Conservation (phyloP, 2,113 vertebrate species). For the Xiphorhynchus elegans region DNA sequence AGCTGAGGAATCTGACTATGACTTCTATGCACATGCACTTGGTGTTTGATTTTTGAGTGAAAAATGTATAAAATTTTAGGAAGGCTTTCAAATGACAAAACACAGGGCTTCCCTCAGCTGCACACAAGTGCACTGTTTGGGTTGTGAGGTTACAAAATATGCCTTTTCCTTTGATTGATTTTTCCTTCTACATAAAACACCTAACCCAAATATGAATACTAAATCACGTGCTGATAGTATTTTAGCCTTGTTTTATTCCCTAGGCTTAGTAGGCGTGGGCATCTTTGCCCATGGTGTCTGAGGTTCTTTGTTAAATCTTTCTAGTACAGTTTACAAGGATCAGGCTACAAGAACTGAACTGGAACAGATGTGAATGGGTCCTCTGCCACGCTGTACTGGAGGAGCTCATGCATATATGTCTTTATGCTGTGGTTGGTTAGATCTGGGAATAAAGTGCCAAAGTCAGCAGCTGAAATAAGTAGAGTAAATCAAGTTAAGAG, state of each 20-base stretch:
- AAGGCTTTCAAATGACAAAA: conserved; percentile 65
- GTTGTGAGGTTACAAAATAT: conserved; percentile 55
- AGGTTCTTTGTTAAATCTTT: background rate
- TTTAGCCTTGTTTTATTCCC: conserved; percentile 29
- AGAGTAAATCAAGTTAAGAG: conserved; percentile 81
- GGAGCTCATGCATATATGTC: background rate
- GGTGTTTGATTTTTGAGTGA: conserved; percentile 31
- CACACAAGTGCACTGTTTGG: conserved; percentile 3
- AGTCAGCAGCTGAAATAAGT: conserved; percentile 75
- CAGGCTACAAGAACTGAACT: background rate
- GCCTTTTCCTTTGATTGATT: conserved; percentile 20
- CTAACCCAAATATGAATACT: conserved; percentile 45
- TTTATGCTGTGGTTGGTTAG: conserved; percentile 55
- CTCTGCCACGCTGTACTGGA: background rate
- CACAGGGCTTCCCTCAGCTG: conserved; percentile 55
- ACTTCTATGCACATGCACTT: background rate
- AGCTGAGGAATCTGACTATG: conserved; percentile 18
- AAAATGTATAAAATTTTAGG: conserved; percentile 66
- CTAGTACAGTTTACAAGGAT: background rate
- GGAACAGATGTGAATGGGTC: background rate
- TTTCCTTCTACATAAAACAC: conserved; percentile 61
- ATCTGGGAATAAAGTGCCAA: conserved; percentile 69
- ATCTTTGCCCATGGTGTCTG: background rate
- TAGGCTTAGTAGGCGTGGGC: background rate
- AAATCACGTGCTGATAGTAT: conserved; percentile 48